Conservation (phyloP, 2,113 vertebrate species). For the Antechinus stuartii region DNA sequence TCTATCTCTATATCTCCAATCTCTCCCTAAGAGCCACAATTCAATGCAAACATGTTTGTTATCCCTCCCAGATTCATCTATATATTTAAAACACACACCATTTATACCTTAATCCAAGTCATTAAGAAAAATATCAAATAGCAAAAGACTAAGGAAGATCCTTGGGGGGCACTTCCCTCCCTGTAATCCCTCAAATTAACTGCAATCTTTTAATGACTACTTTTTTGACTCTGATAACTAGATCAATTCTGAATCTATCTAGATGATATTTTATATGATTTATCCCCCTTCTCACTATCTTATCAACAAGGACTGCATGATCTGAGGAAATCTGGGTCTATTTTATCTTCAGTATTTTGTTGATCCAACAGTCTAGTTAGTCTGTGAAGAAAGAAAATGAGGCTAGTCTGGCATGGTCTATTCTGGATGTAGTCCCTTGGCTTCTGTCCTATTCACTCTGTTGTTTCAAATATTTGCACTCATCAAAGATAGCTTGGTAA, state of each 20-base stretch:
- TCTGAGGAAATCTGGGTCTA: too few relatives aligned
- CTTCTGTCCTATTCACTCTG: background rate
- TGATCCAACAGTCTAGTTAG: background rate
- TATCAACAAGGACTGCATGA: too few relatives aligned
- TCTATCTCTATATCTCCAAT: background rate
- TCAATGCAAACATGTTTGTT: background rate
- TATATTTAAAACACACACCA: background rate
- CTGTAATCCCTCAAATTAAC: background rate
- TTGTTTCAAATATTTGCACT: background rate
- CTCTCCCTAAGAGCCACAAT: background rate
- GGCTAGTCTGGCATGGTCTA: background rate
- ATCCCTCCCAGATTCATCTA: background rate
- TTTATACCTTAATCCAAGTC: background rate
- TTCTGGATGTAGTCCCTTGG: background rate
- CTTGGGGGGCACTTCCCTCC: background rate
- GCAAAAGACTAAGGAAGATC: background rate
- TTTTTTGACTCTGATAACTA: background rate
- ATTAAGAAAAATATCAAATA: background rate
- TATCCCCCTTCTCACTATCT: too few relatives aligned
- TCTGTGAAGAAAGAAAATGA: background rate
- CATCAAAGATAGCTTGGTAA: background rate
- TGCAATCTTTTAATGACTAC: background rate
- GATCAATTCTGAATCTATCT: background rate
- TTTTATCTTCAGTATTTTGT: background rate
- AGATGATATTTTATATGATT: background rate